A percentile compares a stretch with the other conserved stretches of the same genome.
These are phyloP conservation scores for Geothlypis trichas DNA, from an alignment of 2,113 vertebrate species.

Conservation along the genomic window DNA sequence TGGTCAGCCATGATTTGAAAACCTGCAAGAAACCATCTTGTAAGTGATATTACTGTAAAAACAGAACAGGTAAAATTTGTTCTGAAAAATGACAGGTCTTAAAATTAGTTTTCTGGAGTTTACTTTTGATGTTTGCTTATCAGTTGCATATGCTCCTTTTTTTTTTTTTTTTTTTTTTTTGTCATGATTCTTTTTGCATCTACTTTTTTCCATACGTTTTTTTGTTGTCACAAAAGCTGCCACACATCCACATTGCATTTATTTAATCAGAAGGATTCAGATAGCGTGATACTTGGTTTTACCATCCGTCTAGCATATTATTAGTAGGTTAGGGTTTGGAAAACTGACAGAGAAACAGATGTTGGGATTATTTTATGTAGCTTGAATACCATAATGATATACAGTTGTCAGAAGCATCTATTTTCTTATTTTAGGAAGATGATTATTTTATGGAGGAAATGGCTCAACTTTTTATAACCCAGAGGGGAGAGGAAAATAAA, in stretches of 20 bases:
- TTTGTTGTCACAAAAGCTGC: constrained; percentile 30
- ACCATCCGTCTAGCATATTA: constrained; percentile 43
- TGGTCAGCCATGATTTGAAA: neutral
- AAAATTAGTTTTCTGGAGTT: neutral
- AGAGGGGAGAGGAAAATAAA: neutral
- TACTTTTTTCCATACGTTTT: neutral
- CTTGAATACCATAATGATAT: constrained; percentile 51
- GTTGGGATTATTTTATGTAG: constrained; percentile 61
- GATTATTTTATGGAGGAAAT: constrained; percentile 38
- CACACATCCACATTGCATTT: neutral
- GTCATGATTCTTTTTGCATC: neutral
- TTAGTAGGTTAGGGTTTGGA: constrained; percentile 61
- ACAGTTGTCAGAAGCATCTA: constrained; percentile 54
- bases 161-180: neutral
- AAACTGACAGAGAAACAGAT: constrained; percentile 74
- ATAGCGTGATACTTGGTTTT: constrained; percentile 35
- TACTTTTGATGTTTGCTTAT: constrained; percentile 30
- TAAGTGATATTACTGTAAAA: neutral
- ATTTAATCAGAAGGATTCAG: constrained; percentile 14
- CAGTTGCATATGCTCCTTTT: neutral
- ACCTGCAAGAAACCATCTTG: neutral
- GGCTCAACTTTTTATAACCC: neutral
- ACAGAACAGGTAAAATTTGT: neutral
- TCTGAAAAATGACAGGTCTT: neutral
- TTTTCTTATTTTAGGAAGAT: constrained; percentile 41